A percentile compares a stretch with the other conserved stretches of the same genome.
Evolutionary conservation across 2,888 invertebrate species (phyloP).

Genomic region (Carcina quercana): DNA sequence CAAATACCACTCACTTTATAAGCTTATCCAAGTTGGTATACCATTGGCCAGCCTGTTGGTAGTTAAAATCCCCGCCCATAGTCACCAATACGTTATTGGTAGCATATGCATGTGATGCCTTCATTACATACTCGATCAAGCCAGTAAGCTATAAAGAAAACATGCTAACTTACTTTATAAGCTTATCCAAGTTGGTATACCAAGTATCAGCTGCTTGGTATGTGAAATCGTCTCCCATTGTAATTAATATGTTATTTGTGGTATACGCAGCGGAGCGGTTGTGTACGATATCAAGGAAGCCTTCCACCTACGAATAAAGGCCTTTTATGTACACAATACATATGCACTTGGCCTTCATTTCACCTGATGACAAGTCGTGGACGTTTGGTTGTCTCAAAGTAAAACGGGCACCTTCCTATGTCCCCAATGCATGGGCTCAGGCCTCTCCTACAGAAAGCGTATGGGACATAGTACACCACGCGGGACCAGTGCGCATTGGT

Average conservation of each 20-base stretch:
- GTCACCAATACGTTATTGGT: conserved; percentile 89
- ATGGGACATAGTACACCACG: too few species aligned
- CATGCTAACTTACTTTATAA: conserved; percentile 84
- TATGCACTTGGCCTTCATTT: too few species aligned
- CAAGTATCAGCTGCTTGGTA: conserved; percentile 87
- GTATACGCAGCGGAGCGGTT: conserved; percentile 77
- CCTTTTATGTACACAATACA: neutral
- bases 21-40: conserved; percentile 92
- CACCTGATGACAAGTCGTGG: too few species aligned
- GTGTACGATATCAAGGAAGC: conserved; percentile 60
- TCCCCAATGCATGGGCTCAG: too few species aligned
- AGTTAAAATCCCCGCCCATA: conserved; percentile 96
- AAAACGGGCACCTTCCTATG: too few species aligned
- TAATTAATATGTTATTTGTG: conserved; percentile 84
- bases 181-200: conserved; percentile 89
- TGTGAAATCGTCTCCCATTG: conserved; percentile 95
- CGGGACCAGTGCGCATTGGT: too few species aligned
- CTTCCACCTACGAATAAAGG: conserved; percentile 5
- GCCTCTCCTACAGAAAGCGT: too few species aligned
- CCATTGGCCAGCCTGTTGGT: conserved; percentile 85
- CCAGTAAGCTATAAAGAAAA: too few species aligned
- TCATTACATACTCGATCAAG: neutral
- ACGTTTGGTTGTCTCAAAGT: too few species aligned
- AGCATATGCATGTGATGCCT: conserved; percentile 60
- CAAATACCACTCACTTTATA: conserved; percentile 22